Evolutionary conservation across 2,113 vertebrate species (phyloP), one percentile per base, ranked within the genome.

Genomic region (Labrus mixtus): DNA sequence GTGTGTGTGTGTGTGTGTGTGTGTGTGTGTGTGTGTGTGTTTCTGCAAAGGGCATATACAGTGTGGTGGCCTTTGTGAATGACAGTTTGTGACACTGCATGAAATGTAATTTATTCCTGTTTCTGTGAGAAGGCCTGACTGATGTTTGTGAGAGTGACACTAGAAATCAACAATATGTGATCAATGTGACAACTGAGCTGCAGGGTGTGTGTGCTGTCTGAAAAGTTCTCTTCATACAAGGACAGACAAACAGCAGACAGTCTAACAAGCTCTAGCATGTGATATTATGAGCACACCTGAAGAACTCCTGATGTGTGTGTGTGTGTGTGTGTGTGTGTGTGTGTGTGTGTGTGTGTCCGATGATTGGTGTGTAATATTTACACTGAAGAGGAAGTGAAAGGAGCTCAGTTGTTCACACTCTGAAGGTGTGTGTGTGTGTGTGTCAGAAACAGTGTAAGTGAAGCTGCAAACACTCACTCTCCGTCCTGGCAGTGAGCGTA

Each of bases 151-250:
- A 67, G 55, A 66, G 9, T 76, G 77, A 80, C 57, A 72, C 61
- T 60, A 62, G 46, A 29, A 69, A 81, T 77, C 58, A 65, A 69
- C 55, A 41, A 48, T 66, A 78, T 73, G 33, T 60, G 53, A 77
- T 77, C 54, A 55, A 41, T 68, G 53, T 73, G 73, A 81, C 82
- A 80, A 19, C 46, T 23, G 6, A 5, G 63, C 73, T 73, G 73
- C 55, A 39, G 82, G 76, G 60, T 10, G 15, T 10, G 57, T 20
- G 29, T 23, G 25, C 12, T 10, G 9, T 10, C 12, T 10, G 9
- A 13, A 11, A 13, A 11, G 9, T 43, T 10, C 12, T 45, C 12
- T 33, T 33, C 29, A 33, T 36, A 41, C 43, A 23, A 16, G 20
- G 6, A 33, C 19, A 6, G 22, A 48, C 29, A 69, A 54, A 37